Evolutionary conservation across 2,888 invertebrate genomes (phyloP).

Genomic region (Drosophila nr. medialis): DNA sequence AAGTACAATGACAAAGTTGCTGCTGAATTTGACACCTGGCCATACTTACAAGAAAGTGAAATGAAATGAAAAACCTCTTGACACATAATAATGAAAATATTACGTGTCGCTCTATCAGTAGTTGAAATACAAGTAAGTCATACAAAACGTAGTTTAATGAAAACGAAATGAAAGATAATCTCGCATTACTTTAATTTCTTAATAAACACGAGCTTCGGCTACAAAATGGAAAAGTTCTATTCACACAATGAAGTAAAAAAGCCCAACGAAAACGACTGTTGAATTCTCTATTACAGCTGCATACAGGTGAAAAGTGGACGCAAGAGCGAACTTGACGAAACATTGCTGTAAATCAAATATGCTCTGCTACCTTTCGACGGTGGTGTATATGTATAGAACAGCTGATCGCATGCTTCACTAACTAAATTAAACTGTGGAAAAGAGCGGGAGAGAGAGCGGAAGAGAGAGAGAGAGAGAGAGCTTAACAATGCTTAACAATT

Average conservation of each 20-base stretch:
- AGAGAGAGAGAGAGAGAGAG: background rate
- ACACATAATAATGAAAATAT: slow-evolving; percentile 27
- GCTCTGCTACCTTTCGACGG: background rate
- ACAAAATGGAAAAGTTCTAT: slow-evolving; percentile 37
- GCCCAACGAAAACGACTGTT: background rate
- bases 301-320: background rate
- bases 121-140: slow-evolving; percentile 13
- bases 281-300: background rate
- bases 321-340: background rate
- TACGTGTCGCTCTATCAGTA: slow-evolving; percentile 41
- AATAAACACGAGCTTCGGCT: slow-evolving; percentile 15
- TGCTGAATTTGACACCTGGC: slow-evolving; percentile 58
- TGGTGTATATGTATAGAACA: background rate
- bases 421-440: background rate
- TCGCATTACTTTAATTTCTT: slow-evolving; percentile 48
- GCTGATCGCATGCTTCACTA: slow-evolving; percentile 32
- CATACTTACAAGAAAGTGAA: slow-evolving; percentile 26
- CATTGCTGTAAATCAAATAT: background rate
- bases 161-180: slow-evolving; percentile 47
- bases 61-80: slow-evolving; percentile 20
- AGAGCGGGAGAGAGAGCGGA: background rate
- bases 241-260: slow-evolving; percentile 4
- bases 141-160: slow-evolving; percentile 65
- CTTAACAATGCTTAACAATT: slow-evolving; percentile 10
- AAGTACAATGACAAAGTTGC: slow-evolving; percentile 15